Percentiles rank a stretch among this genome's conserved stretches.
These are phyloP conservation scores for Salvator merianae DNA, from an alignment of 2,113 vertebrate species.

Conservation along the genomic window DNA sequence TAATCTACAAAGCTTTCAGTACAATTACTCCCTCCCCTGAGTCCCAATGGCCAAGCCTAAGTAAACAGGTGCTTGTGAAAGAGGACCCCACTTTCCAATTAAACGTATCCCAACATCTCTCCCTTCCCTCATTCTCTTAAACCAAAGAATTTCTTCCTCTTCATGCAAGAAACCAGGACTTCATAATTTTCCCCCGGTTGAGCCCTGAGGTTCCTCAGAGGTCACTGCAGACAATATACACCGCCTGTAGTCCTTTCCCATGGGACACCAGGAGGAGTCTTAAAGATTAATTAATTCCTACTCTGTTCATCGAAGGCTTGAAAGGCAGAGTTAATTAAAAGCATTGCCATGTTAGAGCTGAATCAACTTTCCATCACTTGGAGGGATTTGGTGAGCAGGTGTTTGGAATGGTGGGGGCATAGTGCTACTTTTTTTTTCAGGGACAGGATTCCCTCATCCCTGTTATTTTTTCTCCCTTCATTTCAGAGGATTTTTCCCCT, in stretches of 20 bases:
- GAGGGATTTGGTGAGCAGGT: conserved; percentile 75
- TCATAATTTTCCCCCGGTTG: conserved; percentile 19
- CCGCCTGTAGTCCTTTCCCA: conserved; percentile 65
- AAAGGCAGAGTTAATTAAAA: conserved; percentile 82
- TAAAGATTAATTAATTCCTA: conserved; percentile 81
- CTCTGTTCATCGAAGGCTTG: conserved; percentile 61
- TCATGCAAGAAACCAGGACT: conserved; percentile 9
- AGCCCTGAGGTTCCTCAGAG: conserved; percentile 64
- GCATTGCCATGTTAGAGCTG: conserved; percentile 74
- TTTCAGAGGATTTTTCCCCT: conserved; percentile 3
- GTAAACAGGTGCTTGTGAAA: conserved; percentile 83
- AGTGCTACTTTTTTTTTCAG: neutral
- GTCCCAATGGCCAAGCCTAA: conserved; percentile 71
- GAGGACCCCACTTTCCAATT: conserved; percentile 81
- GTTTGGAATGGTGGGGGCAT: conserved; percentile 48
- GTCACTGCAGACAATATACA: conserved; percentile 65
- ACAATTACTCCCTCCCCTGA: conserved; percentile 81
- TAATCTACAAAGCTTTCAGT: conserved; percentile 83
- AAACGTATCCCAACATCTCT: conserved; percentile 80
- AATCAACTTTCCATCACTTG: conserved; percentile 64
- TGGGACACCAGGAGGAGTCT: conserved; percentile 76
- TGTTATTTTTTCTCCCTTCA: neutral
- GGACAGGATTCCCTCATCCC: neutral
- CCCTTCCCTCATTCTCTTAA: conserved; percentile 76
- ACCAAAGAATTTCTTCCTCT: conserved; percentile 68